Conservation (phyloP, 1,140 invertebrate species). For the Orchesella cincta region DNA sequence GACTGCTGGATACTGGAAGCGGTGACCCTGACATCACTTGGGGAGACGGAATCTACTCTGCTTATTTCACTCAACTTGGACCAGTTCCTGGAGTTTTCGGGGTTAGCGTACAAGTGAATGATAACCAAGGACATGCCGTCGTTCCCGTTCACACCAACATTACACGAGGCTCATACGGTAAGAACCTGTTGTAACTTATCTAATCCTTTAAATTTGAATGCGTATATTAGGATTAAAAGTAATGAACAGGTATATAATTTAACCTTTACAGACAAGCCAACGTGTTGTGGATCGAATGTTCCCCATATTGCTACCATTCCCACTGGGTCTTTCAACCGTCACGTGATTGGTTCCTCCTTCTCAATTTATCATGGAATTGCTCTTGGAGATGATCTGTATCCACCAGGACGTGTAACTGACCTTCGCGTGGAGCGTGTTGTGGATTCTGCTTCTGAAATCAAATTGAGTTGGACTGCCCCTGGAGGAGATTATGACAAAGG, state of each 20-base stretch:
- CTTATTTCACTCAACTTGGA: constrained; percentile 53
- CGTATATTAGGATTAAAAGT: not conserved
- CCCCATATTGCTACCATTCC: constrained; percentile 52
- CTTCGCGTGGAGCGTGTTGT: constrained; percentile 49
- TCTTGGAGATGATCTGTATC: constrained; percentile 51
- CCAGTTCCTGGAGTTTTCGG: constrained; percentile 51
- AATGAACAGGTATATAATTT: not conserved
- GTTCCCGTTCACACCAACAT: constrained; percentile 50
- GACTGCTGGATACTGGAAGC: constrained; percentile 50
- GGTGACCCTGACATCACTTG: constrained; percentile 51
- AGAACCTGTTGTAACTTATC: not conserved
- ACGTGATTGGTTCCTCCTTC: constrained; percentile 49
- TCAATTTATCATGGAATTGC: constrained; percentile 46
- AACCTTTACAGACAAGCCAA: constrained; percentile 37
- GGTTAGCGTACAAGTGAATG: constrained; percentile 48
- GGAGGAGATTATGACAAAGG: constrained; percentile 54
- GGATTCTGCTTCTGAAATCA: constrained; percentile 52
- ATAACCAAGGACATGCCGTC: constrained; percentile 51
- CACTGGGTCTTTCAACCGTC: constrained; percentile 50
- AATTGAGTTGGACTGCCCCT: constrained; percentile 54
- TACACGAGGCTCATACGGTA: constrained; percentile 45
- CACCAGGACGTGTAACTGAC: constrained; percentile 52
- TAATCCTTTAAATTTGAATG: not conserved
- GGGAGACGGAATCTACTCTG: constrained; percentile 53
- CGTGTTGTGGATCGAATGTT: constrained; percentile 52